These are phyloP conservation scores for Eledone cirrhosa DNA, from an alignment of 2,888 invertebrate species.

Conservation along the genomic window DNA sequence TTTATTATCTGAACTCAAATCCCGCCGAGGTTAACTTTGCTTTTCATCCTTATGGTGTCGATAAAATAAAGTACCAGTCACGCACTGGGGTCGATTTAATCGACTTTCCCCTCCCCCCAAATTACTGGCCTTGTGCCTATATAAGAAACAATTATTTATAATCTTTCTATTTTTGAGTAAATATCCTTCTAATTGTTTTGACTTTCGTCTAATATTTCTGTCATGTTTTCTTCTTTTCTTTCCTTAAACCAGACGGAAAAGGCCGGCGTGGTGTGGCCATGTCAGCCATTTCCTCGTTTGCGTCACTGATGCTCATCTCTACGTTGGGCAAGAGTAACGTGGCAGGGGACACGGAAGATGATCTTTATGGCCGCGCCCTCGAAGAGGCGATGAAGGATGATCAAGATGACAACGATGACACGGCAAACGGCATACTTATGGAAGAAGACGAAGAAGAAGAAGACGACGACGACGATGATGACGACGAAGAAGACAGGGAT, in stretches of 20 bases:
- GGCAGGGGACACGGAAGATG: slow-evolving; percentile 36
- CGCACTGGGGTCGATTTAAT: too few species aligned
- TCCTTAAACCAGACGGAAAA: slow-evolving; percentile 43
- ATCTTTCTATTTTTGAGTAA: too few species aligned
- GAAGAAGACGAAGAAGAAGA: slow-evolving; percentile 33
- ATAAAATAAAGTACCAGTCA: too few species aligned
- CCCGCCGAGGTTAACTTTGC: too few species aligned
- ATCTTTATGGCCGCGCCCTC: slow-evolving; percentile 43
- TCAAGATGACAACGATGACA: slow-evolving; percentile 40
- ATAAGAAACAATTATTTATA: too few species aligned
- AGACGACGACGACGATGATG: slow-evolving; percentile 18
- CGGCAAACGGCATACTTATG: slow-evolving; percentile 37
- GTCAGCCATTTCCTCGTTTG: slow-evolving; percentile 50
- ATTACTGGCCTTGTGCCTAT: too few species aligned
- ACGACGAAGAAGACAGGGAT: slow-evolving; percentile 30
- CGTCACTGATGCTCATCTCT: slow-evolving; percentile 52
- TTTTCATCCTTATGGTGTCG: too few species aligned
- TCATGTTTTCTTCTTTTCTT: background rate
- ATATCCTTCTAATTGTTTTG: too few species aligned
- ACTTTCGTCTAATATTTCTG: background rate
- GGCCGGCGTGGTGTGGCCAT: slow-evolving; percentile 48
- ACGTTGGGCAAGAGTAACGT: slow-evolving; percentile 46
- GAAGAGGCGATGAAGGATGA: slow-evolving; percentile 43
- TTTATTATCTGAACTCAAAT: too few species aligned
- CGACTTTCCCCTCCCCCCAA: too few species aligned